Evolutionary conservation across 2,797 vertebrate species (phyloP).

Genomic region (Lates japonicus): DNA sequence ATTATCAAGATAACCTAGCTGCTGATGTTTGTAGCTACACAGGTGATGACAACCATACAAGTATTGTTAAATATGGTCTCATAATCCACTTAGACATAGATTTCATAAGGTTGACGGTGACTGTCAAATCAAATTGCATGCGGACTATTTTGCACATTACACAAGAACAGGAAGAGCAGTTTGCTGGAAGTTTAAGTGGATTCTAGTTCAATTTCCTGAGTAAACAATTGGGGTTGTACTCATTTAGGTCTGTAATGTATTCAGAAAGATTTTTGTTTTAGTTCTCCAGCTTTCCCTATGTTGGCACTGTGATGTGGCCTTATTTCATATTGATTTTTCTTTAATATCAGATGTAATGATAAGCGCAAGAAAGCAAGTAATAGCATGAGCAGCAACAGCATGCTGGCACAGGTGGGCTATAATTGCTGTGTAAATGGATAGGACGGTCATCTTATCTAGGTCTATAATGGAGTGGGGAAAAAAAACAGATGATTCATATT

Average conservation of each 20-base stretch:
- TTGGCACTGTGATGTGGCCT: constrained; percentile 20
- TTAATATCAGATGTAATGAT: constrained; percentile 57
- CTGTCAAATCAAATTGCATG: neutral
- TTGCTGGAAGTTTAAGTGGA: constrained; percentile 19
- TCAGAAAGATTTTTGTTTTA: constrained; percentile 13
- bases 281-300: constrained; percentile 4
- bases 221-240: constrained; percentile 2
- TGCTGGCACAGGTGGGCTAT: constrained; percentile 51
- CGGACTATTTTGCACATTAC: constrained; percentile 11
- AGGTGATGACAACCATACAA: neutral
- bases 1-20: neutral
- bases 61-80: neutral
- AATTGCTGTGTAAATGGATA: constrained; percentile 64
- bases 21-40: neutral
- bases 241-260: constrained; percentile 24
- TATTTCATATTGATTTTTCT: constrained; percentile 62
- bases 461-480: constrained; percentile 37
- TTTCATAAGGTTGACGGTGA: neutral
- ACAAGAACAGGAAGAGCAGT: neutral
- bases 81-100: neutral
- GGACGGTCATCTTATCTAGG: constrained; percentile 35
- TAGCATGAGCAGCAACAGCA: constrained; percentile 41
- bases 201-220: constrained; percentile 32
- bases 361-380: constrained; percentile 54
- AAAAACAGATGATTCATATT: constrained; percentile 24